Conservation (phyloP, 2,888 invertebrate genomes). For the Periphyllus acericola region DNA sequence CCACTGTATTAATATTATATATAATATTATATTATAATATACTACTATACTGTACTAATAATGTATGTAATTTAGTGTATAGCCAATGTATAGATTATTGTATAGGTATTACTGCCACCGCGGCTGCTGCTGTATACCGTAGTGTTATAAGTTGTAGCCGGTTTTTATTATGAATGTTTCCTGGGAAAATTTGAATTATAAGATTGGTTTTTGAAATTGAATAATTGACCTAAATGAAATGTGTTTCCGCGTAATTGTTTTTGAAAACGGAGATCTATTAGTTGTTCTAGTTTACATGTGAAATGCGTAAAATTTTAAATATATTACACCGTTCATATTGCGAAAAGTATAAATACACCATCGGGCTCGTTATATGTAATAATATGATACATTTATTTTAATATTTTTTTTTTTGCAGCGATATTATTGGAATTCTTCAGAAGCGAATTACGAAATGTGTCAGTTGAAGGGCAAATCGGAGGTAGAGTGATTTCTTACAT, state of each 20-base stretch:
- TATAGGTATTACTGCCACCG: not conserved
- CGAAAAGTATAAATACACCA: not conserved
- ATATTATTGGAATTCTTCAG: conserved; percentile 85
- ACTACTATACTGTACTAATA: too few species aligned
- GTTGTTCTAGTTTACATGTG: conserved; percentile 38
- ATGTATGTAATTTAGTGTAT: not conserved
- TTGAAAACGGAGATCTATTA: not conserved
- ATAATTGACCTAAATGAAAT: conserved; percentile 27
- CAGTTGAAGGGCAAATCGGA: conserved; percentile 87
- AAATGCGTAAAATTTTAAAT: not conserved
- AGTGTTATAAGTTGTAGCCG: not conserved
- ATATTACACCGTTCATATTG: not conserved
- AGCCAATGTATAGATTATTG: not conserved
- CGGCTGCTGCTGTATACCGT: not conserved
- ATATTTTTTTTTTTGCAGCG: conserved; percentile 69
- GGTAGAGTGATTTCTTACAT: conserved; percentile 65
- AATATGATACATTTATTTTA: not conserved
- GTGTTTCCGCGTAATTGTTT: conserved; percentile 36
- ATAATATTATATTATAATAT: too few species aligned
- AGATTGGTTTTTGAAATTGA: conserved; percentile 21
- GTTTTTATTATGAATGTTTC: not conserved
- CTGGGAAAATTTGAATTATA: conserved; percentile 2
- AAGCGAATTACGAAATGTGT: conserved; percentile 84
- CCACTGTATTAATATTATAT: not conserved
- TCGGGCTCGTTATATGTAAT: not conserved